Percentiles rank a stretch among this genome's conserved stretches.
phyloP scores from a whole-genome alignment of 2,888 invertebrate genomes.

The Malthinus seriepunctatus region DNA sequence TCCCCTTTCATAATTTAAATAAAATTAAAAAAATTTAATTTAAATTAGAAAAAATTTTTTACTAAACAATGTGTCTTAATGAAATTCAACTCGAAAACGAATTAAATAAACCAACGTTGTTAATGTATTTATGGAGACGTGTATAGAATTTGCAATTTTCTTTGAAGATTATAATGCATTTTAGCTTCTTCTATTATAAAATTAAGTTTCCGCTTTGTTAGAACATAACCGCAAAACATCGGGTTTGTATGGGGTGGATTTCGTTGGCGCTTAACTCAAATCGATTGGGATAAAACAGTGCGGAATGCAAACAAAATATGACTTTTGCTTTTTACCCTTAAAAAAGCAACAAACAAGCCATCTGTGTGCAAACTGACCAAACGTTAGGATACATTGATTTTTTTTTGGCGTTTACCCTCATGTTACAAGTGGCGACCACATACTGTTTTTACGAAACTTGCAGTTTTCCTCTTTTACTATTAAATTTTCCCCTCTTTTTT shows the following conservation, averaged over 20 bases:
- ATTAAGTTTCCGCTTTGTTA: constrained; percentile 13
- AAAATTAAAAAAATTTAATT: background rate
- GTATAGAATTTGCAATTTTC: constrained; percentile 37
- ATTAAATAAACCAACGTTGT: constrained; percentile 51
- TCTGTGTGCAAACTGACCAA: constrained; percentile 52
- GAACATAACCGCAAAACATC: constrained; percentile 14
- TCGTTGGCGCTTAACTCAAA: constrained; percentile 20
- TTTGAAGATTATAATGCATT: constrained; percentile 41
- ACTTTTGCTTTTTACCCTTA: constrained; percentile 38
- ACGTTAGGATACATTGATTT: constrained; percentile 39
- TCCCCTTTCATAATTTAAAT: background rate
- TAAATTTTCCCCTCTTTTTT: background rate
- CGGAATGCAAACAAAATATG: constrained; percentile 17
- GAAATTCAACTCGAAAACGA: constrained; percentile 56
- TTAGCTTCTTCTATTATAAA: constrained; percentile 15
- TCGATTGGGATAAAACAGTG: constrained; percentile 25
- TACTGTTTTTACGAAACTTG: constrained; percentile 22
- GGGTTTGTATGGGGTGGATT: constrained; percentile 17
- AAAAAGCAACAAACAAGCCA: constrained; percentile 50
- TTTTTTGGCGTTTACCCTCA: constrained; percentile 29
- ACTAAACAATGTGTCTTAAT: constrained; percentile 53
- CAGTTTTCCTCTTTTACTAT: constrained; percentile 31
- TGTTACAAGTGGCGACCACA: constrained; percentile 39
- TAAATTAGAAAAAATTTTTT: too few species aligned
- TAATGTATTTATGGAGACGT: constrained; percentile 43